Percentiles rank a stretch among this genome's conserved stretches.
Evolutionary conservation across 2,797 vertebrate genomes (phyloP).

Genomic region (Lagocephalus sceleratus): DNA sequence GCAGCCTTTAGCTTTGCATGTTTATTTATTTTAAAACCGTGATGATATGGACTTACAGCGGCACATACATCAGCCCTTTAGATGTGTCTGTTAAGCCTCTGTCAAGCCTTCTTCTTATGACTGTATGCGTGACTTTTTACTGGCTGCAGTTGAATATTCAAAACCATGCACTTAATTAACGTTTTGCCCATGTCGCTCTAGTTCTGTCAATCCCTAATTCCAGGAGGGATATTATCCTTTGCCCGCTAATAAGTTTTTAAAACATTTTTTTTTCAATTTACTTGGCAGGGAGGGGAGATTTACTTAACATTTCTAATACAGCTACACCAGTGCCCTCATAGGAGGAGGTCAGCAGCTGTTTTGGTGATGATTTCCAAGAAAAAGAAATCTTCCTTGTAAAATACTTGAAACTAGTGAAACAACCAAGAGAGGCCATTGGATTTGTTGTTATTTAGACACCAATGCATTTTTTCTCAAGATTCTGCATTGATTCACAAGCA

Average conservation of each 20-base stretch:
- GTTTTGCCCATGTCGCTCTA: slow-evolving; percentile 71
- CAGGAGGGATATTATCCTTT: slow-evolving; percentile 72
- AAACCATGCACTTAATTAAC: slow-evolving; percentile 72
- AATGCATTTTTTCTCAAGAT: too few relatives aligned
- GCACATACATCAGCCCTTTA: slow-evolving; percentile 38
- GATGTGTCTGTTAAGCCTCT: slow-evolving; percentile 20
- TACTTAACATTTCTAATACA: slow-evolving; percentile 61
- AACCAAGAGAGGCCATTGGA: slow-evolving; percentile 8
- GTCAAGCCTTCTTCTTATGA: slow-evolving; percentile 24
- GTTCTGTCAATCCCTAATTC: slow-evolving; percentile 74
- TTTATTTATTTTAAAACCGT: slow-evolving; percentile 25
- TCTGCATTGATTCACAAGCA: too few relatives aligned
- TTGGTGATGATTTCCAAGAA: slow-evolving; percentile 17
- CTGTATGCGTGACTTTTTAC: slow-evolving; percentile 24
- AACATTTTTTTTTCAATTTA: slow-evolving; percentile 62
- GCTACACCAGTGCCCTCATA: slow-evolving; percentile 41
- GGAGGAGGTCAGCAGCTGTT: slow-evolving; percentile 41
- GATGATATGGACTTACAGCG: slow-evolving; percentile 3
- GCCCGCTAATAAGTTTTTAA: slow-evolving; percentile 71
- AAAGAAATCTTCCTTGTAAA: slow-evolving; percentile 13
- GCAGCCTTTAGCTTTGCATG: slow-evolving; percentile 18
- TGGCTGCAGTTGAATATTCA: slow-evolving; percentile 39
- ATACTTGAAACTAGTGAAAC: slow-evolving; percentile 18
- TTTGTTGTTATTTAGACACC: too few relatives aligned
- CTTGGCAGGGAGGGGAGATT: slow-evolving; percentile 57